These are phyloP conservation scores for Xerus inauris DNA, from an alignment of 2,113 vertebrate species.

Conservation along the genomic window DNA sequence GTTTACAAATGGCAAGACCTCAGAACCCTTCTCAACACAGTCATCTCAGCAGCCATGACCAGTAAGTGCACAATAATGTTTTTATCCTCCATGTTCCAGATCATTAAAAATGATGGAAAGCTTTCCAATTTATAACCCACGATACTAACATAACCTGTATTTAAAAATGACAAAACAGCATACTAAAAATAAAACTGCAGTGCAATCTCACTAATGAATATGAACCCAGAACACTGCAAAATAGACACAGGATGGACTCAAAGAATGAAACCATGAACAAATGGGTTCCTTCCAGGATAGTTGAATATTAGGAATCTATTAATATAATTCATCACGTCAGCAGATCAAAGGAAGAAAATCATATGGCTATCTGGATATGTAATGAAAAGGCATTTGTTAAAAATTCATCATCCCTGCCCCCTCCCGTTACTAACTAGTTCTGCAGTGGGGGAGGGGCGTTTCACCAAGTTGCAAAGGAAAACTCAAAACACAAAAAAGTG, in stretches of 20 bases:
- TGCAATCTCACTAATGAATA: constrained; percentile 49
- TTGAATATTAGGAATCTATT: constrained; percentile 73
- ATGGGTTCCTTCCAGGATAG: constrained; percentile 68
- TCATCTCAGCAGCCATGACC: not conserved
- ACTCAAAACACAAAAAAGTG: constrained; percentile 35
- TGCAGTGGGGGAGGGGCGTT: not conserved
- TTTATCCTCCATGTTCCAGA: constrained; percentile 30
- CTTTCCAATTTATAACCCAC: constrained; percentile 27
- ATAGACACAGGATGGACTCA: constrained; percentile 36
- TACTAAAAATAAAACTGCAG: constrained; percentile 50
- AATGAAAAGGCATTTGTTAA: constrained; percentile 80
- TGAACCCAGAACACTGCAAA: constrained; percentile 30
- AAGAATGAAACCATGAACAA: constrained; percentile 66
- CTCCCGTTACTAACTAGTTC: constrained; percentile 53
- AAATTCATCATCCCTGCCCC: constrained; percentile 63
- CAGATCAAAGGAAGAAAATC: constrained; percentile 78
- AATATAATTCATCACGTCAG: constrained; percentile 76
- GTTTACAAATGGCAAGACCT: constrained; percentile 62
- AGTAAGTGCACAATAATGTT: not conserved
- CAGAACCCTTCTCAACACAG: constrained; percentile 62
- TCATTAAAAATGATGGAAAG: constrained; percentile 29
- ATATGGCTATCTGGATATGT: constrained; percentile 74
- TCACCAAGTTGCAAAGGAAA: constrained; percentile 16
- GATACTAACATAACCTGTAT: not conserved
- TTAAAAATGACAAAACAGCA: not conserved